Base-by-base conservation (phyloP, 2,888 invertebrate genomes). In the Aleiodes alternator region DNA sequence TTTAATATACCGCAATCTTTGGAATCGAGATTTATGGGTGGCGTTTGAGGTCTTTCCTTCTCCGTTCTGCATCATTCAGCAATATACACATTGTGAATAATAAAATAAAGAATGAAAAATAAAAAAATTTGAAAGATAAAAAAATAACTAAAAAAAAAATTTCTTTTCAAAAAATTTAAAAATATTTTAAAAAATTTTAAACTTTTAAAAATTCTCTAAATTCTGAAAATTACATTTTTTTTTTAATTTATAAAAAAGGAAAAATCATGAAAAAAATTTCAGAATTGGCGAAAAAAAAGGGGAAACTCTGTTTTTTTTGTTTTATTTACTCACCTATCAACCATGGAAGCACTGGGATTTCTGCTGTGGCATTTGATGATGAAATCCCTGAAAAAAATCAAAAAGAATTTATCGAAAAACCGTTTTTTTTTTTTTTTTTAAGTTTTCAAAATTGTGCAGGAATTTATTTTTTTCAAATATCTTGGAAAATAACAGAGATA, bases 1-100 rank as follows among this genome's bases (percentile, higher is more conserved):
- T 93, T 94, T 74, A 97, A 92, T 86, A 97, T 95, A 82, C 97
- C 97, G 91, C 97, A 97, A 90, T 96, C 96, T 90, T 94, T 92
- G 86, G 94, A 92, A 90, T 95, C 94, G 90, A 89, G 89, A 87
- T 88, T 88, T 64, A 89, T 85, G 53, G 88, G 87, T 68, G 89
- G 88, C 73, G 89, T 88, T 73, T 88, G 86, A 51, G 88, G 81
- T 79, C 87, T 83, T 76, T 89, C 89, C 77, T 89, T 89, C 76
- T 89, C 89, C 68, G 87, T 82, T 82, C 89, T 89, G 78, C 72
- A 69, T 74, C 68, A 69, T 50, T 73, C 31, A 69, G 53, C 51
- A 69, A 69, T 23, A 64, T 48, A 68, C 68, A 71, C 4, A 61
- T 16, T 61, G 51, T 12, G 29, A 64, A 38, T 29, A 31, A 48